Conservation (phyloP, 2,113 vertebrate genomes). For the Elanoides forficatus region DNA sequence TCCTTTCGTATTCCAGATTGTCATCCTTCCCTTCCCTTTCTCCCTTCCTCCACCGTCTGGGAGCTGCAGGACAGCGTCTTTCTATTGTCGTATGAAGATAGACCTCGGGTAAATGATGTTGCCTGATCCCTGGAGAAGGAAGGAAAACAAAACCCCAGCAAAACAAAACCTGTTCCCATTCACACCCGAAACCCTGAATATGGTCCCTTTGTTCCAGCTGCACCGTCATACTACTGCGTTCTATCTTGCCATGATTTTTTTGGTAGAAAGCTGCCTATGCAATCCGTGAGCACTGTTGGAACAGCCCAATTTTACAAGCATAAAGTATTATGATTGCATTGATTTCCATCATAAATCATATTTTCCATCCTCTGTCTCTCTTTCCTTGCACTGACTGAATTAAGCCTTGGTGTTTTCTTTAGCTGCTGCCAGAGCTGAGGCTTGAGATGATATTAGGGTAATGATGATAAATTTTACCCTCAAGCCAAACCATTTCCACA, state of each 20-base stretch:
- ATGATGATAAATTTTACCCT: slow-evolving; percentile 84
- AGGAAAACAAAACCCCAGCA: background rate
- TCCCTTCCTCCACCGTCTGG: background rate
- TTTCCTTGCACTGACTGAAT: slow-evolving; percentile 73
- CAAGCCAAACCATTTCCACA: slow-evolving; percentile 75
- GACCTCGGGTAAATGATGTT: background rate
- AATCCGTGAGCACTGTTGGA: slow-evolving; percentile 49
- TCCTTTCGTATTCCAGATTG: background rate
- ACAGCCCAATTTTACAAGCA: slow-evolving; percentile 76
- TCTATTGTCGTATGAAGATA: background rate
- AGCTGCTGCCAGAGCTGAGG: slow-evolving; percentile 75
- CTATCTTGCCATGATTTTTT: slow-evolving; percentile 12
- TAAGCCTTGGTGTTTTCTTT: slow-evolving; percentile 80
- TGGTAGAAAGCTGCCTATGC: slow-evolving; percentile 45
- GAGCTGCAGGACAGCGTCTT: background rate
- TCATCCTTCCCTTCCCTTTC: background rate
- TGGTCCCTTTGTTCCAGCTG: background rate
- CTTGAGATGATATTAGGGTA: slow-evolving; percentile 82
- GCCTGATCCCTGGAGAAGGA: background rate
- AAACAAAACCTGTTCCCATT: background rate
- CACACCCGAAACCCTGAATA: background rate
- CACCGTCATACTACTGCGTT: background rate
- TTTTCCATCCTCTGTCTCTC: slow-evolving; percentile 76
- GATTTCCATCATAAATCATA: slow-evolving; percentile 83
- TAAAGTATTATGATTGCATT: slow-evolving; percentile 79